Percentiles rank a stretch among this genome's conserved stretches.
Conservation (phyloP, 2,113 vertebrate species). For the Mastomys natalensis region DNA sequence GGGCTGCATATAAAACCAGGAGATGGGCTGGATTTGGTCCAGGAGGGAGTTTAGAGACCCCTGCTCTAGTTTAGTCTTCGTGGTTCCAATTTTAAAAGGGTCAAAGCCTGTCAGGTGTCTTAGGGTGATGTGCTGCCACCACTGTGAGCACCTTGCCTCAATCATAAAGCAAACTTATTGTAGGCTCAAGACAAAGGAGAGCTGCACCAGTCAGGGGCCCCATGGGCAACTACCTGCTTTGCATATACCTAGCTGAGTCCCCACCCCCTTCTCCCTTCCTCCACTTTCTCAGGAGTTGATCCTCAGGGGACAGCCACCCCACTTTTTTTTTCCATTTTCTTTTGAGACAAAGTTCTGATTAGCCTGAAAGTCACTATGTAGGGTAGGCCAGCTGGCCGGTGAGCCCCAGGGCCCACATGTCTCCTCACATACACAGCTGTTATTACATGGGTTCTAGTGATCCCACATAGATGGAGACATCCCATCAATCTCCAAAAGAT, state of each 20-base stretch:
- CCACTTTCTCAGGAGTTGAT: not conserved
- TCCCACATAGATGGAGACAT: not conserved
- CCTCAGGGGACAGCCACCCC: not conserved
- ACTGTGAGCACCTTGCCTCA: not conserved
- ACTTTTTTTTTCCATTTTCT: not conserved
- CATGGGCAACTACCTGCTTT: not conserved
- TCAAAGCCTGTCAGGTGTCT: not conserved
- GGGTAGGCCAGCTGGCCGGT: not conserved
- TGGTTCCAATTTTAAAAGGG: not conserved
- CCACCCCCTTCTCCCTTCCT: not conserved
- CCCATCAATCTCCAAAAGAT: not conserved
- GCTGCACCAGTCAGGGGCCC: not conserved
- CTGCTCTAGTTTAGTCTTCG: not conserved
- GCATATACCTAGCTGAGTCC: not conserved
- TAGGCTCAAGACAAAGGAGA: not conserved
- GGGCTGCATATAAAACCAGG: not conserved
- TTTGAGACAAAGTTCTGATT: not conserved
- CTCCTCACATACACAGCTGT: not conserved
- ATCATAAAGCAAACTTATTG: not conserved
- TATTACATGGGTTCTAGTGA: not conserved
- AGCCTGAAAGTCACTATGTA: too few relatives aligned
- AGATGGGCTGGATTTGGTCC: not conserved
- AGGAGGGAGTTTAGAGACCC: fast-evolving
- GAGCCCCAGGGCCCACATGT: not conserved
- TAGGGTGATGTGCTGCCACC: not conserved